These are phyloP conservation scores for Hypselothyrea guttata DNA, from an alignment of 2,888 invertebrate genomes.

Conservation along the genomic window DNA sequence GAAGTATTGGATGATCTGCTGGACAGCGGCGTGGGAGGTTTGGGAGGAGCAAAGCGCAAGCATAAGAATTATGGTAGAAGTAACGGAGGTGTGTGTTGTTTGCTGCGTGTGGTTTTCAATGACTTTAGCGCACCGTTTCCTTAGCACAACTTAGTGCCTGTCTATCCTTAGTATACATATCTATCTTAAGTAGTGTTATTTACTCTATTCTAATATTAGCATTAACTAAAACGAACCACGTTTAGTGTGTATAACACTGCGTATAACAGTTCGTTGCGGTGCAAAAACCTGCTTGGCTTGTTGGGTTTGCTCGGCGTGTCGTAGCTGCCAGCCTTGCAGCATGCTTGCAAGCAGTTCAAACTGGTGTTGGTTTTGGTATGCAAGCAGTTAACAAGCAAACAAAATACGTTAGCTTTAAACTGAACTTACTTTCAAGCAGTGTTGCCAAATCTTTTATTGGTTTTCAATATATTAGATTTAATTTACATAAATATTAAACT, in stretches of 20 bases:
- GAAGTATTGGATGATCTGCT: constrained; percentile 74
- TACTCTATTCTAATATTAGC: too few species aligned
- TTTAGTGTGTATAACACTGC: constrained; percentile 7
- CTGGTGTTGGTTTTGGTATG: constrained; percentile 7
- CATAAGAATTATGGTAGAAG: constrained; percentile 83
- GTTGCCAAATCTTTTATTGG: too few species aligned
- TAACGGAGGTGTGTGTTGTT: constrained; percentile 81
- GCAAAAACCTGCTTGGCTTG: neutral
- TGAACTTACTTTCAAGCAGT: constrained; percentile 4
- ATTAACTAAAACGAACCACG: too few species aligned
- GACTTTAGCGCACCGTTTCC: constrained; percentile 79
- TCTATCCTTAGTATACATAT: constrained; percentile 35
- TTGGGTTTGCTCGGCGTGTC: constrained; percentile 6
- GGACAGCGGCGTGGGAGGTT: constrained; percentile 26
- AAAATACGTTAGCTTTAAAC: constrained; percentile 11
- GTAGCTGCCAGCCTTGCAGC: constrained; percentile 26
- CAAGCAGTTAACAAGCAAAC: constrained; percentile 25
- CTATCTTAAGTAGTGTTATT: neutral
- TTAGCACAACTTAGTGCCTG: constrained; percentile 66
- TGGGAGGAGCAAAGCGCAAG: constrained; percentile 69
- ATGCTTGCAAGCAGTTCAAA: constrained; percentile 39
- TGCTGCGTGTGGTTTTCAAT: constrained; percentile 80
- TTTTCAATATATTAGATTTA: too few species aligned
- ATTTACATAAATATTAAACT: too few species aligned
- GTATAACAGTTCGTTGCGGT: neutral